These are phyloP conservation scores for Drosophila longiperda DNA, from an alignment of 2,888 invertebrate genomes.

Conservation along the genomic window DNA sequence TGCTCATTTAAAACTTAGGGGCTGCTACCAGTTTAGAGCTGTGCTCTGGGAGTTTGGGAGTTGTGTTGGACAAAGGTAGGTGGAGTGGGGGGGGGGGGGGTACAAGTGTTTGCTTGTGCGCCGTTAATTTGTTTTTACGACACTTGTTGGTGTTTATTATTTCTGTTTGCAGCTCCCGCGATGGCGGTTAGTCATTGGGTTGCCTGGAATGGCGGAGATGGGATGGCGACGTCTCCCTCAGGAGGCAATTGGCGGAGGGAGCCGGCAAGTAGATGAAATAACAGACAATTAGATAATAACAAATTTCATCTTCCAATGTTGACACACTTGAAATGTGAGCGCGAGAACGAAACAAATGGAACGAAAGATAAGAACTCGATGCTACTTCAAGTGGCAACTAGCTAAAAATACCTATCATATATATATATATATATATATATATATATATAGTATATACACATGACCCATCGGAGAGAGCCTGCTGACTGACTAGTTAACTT, in stretches of 20 bases:
- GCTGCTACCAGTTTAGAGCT: slow-evolving; percentile 20
- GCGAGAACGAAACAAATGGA: slow-evolving; percentile 14
- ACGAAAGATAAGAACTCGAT: slow-evolving; percentile 40
- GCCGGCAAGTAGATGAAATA: slow-evolving; percentile 26
- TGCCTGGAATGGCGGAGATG: neutral
- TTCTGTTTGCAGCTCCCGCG: slow-evolving; percentile 67
- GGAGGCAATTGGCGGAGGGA: slow-evolving; percentile 37
- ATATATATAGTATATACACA: neutral
- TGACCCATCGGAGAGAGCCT: neutral
- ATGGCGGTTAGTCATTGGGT: slow-evolving; percentile 54
- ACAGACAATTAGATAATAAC: slow-evolving; percentile 64
- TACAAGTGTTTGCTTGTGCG: slow-evolving; percentile 69
- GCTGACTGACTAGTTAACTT: slow-evolving; percentile 39
- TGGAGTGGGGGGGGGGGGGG: neutral
- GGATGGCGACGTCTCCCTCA: slow-evolving; percentile 28
- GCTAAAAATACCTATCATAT: neutral
- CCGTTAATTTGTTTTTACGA: slow-evolving; percentile 73
- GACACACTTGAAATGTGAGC: slow-evolving; percentile 44
- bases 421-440: neutral
- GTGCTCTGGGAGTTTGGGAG: neutral
- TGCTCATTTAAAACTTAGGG: slow-evolving; percentile 69
- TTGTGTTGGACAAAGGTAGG: neutral
- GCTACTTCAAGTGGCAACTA: slow-evolving; percentile 17
- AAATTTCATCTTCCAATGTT: slow-evolving; percentile 56
- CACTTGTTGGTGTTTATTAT: slow-evolving; percentile 72